A percentile compares a stretch with the other conserved stretches of the same genome.
Evolutionary conservation across 2,797 vertebrate genomes (phyloP).

Genomic region (Australoheros facetus): DNA sequence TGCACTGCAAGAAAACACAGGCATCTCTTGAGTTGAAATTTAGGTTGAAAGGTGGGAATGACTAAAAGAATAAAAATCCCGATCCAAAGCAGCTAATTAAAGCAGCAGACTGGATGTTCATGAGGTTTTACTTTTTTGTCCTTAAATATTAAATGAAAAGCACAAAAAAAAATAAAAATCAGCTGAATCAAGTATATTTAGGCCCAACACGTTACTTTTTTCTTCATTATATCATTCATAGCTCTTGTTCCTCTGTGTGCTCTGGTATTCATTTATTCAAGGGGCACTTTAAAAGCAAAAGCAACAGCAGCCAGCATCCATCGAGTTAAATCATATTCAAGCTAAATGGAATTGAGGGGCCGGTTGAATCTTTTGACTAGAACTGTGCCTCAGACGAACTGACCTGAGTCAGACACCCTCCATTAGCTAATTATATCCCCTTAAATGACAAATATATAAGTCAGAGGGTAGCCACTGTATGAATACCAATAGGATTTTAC

Average conservation of each 20-base stretch:
- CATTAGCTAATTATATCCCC: slow-evolving; percentile 78
- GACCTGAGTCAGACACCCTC: slow-evolving; percentile 61
- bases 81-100: slow-evolving; percentile 4
- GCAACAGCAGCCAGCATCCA: slow-evolving; percentile 37
- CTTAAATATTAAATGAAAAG: slow-evolving; percentile 25
- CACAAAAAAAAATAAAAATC: background rate
- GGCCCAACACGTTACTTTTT: background rate
- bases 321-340: slow-evolving; percentile 55
- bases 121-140: background rate
- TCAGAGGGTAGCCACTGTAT: slow-evolving; percentile 42
- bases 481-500: slow-evolving; percentile 66
- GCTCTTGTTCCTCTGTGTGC: slow-evolving; percentile 1
- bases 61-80: background rate
- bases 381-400: slow-evolving; percentile 45
- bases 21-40: slow-evolving; percentile 17
- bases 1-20: slow-evolving; percentile 11
- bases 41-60: slow-evolving; percentile 25
- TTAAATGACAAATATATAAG: slow-evolving; percentile 68
- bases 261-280: slow-evolving; percentile 39
- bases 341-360: slow-evolving; percentile 55
- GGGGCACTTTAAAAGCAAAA: slow-evolving; percentile 42
- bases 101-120: background rate
- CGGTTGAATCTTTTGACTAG: slow-evolving; percentile 49
- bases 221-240: slow-evolving; percentile 25
- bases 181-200: background rate